Conservation (phyloP, 2,888 invertebrate species). For the Hirtodrosophila histrioides region DNA sequence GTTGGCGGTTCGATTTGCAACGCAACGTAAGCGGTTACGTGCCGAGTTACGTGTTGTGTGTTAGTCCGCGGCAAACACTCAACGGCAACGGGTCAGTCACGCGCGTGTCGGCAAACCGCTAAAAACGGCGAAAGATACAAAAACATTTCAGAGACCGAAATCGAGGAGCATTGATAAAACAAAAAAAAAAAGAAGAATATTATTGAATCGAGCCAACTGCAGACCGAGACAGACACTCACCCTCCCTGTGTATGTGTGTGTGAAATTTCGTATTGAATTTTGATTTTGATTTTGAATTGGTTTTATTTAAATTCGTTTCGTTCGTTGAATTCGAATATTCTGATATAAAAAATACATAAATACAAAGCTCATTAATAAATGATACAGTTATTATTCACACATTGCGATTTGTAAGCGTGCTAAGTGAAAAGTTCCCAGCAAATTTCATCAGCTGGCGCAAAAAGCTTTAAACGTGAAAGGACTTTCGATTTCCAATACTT, state of each 20-base stretch:
- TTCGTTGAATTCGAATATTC: neutral
- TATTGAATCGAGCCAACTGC: slow-evolving; percentile 48
- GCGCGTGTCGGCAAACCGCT: slow-evolving; percentile 67
- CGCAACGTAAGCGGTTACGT: slow-evolving; percentile 55
- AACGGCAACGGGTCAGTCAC: slow-evolving; percentile 66
- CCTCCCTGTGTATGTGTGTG: slow-evolving; percentile 30
- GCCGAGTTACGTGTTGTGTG: slow-evolving; percentile 42
- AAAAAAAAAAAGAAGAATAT: no score
- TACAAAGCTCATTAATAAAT: neutral
- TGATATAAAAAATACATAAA: slow-evolving; percentile 1
- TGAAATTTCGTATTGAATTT: slow-evolving; percentile 47
- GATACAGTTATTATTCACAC: slow-evolving; percentile 19
- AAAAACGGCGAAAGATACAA: slow-evolving; percentile 56
- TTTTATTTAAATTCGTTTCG: slow-evolving; percentile 15
- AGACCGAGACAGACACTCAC: slow-evolving; percentile 49
- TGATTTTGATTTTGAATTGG: slow-evolving; percentile 20
- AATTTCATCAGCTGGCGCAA: slow-evolving; percentile 39
- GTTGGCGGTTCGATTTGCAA: slow-evolving; percentile 59
- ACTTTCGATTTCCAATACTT: slow-evolving; percentile 54
- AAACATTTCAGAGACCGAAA: slow-evolving; percentile 48
- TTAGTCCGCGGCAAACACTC: slow-evolving; percentile 66
- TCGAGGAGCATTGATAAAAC: slow-evolving; percentile 51
- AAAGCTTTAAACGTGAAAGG: slow-evolving; percentile 43
- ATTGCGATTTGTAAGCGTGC: slow-evolving; percentile 15
- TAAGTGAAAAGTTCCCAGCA: slow-evolving; percentile 28